A percentile compares a stretch with the other conserved stretches of the same genome.
Conservation (phyloP, 2,888 invertebrate species). For the Hypomecis punctinalis region DNA sequence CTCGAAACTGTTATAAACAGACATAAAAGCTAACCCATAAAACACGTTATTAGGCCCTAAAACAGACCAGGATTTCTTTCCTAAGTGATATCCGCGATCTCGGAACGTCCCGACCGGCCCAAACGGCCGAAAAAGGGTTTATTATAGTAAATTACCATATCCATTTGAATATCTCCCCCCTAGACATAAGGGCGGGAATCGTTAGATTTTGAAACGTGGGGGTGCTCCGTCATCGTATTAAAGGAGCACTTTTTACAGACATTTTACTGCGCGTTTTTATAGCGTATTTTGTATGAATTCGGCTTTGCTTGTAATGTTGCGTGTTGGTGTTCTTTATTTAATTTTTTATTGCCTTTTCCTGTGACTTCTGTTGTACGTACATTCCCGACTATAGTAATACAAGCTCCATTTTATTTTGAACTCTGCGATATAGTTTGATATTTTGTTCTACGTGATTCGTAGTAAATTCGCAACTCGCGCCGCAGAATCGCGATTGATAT, state of each 20-base stretch:
- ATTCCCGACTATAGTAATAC: too few species aligned
- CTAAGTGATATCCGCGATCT: conserved; percentile 32
- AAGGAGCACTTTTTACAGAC: conserved; percentile 37
- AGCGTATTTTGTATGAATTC: conserved; percentile 31
- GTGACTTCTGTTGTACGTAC: background rate
- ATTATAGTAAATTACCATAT: conserved; percentile 33
- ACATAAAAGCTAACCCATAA: conserved; percentile 19
- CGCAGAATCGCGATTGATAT: too few species aligned
- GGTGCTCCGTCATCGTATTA: conserved; percentile 38
- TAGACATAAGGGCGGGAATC: conserved; percentile 29
- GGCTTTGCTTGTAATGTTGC: conserved; percentile 33
- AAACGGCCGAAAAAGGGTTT: conserved; percentile 29
- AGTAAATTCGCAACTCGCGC: too few species aligned
- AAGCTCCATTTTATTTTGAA: background rate
- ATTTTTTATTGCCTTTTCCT: conserved; percentile 2
- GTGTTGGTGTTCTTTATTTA: conserved; percentile 27
- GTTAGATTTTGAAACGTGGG: conserved; percentile 30
- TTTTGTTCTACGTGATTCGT: too few species aligned
- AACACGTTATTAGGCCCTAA: conserved; percentile 29
- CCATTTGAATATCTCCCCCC: conserved; percentile 28
- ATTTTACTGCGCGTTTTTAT: conserved; percentile 40
- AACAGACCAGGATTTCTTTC: conserved; percentile 25
- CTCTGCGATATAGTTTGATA: background rate
- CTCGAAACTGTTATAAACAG: conserved; percentile 22
- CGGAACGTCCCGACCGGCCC: conserved; percentile 16